phyloP scores from a whole-genome alignment of 1,140 invertebrate genomes.

The Tetramorium simillimum region DNA sequence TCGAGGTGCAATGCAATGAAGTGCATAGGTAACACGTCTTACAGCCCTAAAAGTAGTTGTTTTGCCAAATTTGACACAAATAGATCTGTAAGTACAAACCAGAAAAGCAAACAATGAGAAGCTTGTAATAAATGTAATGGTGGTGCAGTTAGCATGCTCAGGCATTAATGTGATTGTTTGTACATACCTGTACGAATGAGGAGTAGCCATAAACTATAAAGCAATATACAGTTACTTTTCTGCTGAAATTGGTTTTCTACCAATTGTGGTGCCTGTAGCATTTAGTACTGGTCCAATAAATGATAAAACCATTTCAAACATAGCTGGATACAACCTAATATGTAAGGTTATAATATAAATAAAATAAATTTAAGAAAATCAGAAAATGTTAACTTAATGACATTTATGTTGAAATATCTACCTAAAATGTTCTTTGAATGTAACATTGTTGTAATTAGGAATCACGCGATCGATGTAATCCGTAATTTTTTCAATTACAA shows the following conservation, averaged over 20 bases:
- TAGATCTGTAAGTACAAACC: neutral
- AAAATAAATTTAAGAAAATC: neutral
- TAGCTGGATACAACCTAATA: neutral
- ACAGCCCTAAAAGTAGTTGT: neutral
- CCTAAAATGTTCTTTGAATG: conserved; percentile 16
- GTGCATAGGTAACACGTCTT: neutral
- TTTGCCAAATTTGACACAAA: neutral
- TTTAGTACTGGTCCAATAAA: no score
- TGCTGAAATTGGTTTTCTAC: no score
- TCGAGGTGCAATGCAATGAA: neutral
- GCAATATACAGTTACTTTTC: no score
- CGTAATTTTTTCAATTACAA: neutral
- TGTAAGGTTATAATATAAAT: neutral
- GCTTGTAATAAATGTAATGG: no score
- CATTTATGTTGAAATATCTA: neutral
- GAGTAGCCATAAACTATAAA: no score
- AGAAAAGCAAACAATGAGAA: no score
- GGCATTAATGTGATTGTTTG: no score
- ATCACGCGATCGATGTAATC: conserved; percentile 12
- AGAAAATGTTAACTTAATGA: neutral
- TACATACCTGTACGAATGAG: no score
- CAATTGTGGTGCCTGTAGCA: no score
- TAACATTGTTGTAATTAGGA: neutral
- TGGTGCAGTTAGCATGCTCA: no score
- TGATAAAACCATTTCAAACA: no score